Percentiles rank a stretch among this genome's conserved stretches.
Evolutionary conservation across 2,797 vertebrate species (phyloP).

Genomic region (Channa striata): DNA sequence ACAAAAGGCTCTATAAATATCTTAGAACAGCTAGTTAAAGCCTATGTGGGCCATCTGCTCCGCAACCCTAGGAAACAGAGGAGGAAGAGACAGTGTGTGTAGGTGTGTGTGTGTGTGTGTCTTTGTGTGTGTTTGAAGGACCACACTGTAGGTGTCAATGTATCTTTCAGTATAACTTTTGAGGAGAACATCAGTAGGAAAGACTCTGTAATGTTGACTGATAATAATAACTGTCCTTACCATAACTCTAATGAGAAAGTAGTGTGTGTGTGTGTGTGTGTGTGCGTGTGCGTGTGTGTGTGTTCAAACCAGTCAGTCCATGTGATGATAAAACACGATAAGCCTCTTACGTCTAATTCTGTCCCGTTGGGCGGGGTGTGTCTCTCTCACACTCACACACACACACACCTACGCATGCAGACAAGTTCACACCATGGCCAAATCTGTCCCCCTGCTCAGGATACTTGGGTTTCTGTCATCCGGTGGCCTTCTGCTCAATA

Average conservation of each 20-base stretch:
- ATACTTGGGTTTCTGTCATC: constrained; percentile 14
- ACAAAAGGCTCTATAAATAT: constrained; percentile 76
- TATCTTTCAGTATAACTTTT: background rate
- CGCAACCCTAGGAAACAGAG: constrained; percentile 58
- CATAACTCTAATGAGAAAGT: constrained; percentile 58
- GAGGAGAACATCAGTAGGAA: constrained; percentile 3
- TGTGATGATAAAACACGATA: constrained; percentile 81
- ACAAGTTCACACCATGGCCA: constrained; percentile 5
- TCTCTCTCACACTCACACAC: constrained; percentile 40
- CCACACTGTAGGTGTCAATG: constrained; percentile 19
- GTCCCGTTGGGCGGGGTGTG: constrained; percentile 59
- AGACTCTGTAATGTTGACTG: constrained; percentile 11
- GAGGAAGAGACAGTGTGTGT: constrained; percentile 21
- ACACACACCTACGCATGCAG: constrained; percentile 24
- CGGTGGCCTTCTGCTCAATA: constrained; percentile 2
- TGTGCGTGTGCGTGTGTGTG: constrained; percentile 20
- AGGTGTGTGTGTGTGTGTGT: constrained; percentile 4
- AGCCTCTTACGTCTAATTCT: constrained; percentile 86
- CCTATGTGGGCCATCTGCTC: constrained; percentile 80
- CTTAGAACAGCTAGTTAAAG: constrained; percentile 76
- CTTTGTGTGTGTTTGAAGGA: background rate
- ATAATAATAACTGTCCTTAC: constrained; percentile 56
- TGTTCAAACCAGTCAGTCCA: constrained; percentile 59
- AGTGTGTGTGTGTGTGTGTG: constrained; percentile 21
- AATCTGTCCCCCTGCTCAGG: constrained; percentile 33